Evolutionary conservation across 2,797 vertebrate species (phyloP), one percentile per base, ranked within the genome.

Genomic region (Lagodon rhomboides): DNA sequence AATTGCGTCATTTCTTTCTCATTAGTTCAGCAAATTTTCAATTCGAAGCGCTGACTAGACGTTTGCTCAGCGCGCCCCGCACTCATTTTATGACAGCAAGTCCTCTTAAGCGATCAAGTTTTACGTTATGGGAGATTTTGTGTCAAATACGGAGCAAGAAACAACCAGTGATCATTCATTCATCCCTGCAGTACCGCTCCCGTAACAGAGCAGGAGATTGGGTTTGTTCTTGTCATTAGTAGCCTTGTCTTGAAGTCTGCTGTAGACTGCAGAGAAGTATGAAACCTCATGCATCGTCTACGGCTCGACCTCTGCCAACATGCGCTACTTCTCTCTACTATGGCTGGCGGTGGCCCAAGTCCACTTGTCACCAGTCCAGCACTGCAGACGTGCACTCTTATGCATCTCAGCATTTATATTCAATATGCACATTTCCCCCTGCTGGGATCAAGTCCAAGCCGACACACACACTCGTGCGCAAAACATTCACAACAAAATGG

Each of bases 201-300:
- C 34, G 68, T 81, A 79, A 76, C 44, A 49, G 56, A 79, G 63
- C 80, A 67, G 66, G 62, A 69, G 60, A 66, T 79, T 63, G 54
- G 13, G 61, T 82, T 86, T 82, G 75, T n/a, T 88, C 86, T 88
- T 89, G 84, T 89, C 73, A 79, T 89, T 79, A 70, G 64, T 66
- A 60, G 63, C 64, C 72, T 77, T 75, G 44, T 55, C 54, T 77
- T 78, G 68, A 27, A 65, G 61, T 82, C 75, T 59, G 63, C 76
- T 80, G 55, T 59, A 68, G 69, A 83, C 67, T 68, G 73, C 51
- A 69, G 68, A 75, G 46, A 75, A 47, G 30, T 56, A 70, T 77
- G 79, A 86, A 91, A 80, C 77, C 79, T 88, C 69, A 80, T 84
- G 72, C 76, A 72, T 88, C 80, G 70, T 85, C 61, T 49, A 23